Conservation (phyloP, 2,797 vertebrate genomes). For the Ctenosaura bakeri region DNA sequence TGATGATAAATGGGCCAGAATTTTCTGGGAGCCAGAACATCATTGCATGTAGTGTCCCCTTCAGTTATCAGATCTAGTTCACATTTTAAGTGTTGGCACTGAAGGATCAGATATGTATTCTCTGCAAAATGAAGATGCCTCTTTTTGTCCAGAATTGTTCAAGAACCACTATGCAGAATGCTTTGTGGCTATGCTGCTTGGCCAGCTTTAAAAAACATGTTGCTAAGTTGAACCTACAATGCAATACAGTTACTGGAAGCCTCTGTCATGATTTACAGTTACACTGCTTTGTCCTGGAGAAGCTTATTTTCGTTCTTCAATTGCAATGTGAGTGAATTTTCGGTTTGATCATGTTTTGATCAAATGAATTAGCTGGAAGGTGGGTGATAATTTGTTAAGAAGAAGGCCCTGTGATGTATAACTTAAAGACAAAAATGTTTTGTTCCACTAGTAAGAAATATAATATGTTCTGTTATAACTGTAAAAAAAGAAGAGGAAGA, state of each 20-base stretch:
- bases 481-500: conserved; percentile 35
- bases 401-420: conserved; percentile 50
- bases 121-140: background rate
- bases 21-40: background rate
- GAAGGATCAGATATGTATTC: background rate
- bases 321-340: background rate
- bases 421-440: conserved; percentile 59
- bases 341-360: background rate
- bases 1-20: background rate
- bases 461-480: conserved; percentile 68
- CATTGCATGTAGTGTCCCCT: background rate
- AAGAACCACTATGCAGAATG: background rate
- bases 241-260: background rate
- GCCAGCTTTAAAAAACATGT: background rate
- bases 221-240: background rate
- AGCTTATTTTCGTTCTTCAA: background rate
- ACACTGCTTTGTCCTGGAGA: background rate
- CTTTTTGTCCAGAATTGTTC: conserved; percentile 17
- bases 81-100: background rate
- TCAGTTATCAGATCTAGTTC: background rate
- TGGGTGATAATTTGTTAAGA: conserved; percentile 51
- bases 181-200: background rate
- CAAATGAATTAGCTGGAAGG: conserved; percentile 38
- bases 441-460: conserved; percentile 74
- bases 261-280: background rate